These are phyloP conservation scores for Tachystola acroxantha DNA, from an alignment of 2,888 invertebrate genomes.

Conservation along the genomic window DNA sequence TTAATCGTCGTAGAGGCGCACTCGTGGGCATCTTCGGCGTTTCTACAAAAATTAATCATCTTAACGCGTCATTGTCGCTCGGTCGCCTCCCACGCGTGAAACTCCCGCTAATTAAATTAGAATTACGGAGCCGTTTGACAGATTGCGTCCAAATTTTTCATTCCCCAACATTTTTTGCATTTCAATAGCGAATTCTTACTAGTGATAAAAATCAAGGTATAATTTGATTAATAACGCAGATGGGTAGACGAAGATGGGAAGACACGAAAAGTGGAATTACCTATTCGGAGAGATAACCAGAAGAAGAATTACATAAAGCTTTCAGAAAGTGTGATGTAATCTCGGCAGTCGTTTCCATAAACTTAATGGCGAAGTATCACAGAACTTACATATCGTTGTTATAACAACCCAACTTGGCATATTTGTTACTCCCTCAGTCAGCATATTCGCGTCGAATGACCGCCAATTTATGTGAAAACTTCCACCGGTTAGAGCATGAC, in stretches of 20 bases:
- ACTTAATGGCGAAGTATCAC: conserved; percentile 76
- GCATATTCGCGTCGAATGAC: conserved; percentile 78
- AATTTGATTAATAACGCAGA: conserved; percentile 53
- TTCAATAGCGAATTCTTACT: conserved; percentile 39
- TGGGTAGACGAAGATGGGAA: conserved; percentile 27
- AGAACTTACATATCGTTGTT: conserved; percentile 77
- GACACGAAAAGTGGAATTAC: conserved; percentile 31
- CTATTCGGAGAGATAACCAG: conserved; percentile 43
- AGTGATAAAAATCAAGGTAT: conserved; percentile 45
- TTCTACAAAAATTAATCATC: conserved; percentile 73
- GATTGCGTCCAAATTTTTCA: conserved; percentile 62
- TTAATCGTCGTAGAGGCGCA: conserved; percentile 64
- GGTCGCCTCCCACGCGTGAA: conserved; percentile 59
- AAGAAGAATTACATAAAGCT: conserved; percentile 72
- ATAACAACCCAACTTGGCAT: conserved; percentile 77
- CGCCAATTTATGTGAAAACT: conserved; percentile 78
- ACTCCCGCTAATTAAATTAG: conserved; percentile 71
- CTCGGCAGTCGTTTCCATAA: conserved; percentile 73
- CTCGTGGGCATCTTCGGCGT: conserved; percentile 48
- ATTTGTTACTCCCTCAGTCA: conserved; percentile 77
- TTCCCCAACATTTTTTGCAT: conserved; percentile 32
- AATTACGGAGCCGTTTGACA: conserved; percentile 70
- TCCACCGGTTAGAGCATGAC: conserved; percentile 69
- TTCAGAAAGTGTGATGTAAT: conserved; percentile 75
- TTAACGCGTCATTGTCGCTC: conserved; percentile 71